A percentile compares a stretch with the other conserved stretches of the same genome.
Evolutionary conservation across 1,140 invertebrate genomes (phyloP).

Genomic region (Tribolium madens): DNA sequence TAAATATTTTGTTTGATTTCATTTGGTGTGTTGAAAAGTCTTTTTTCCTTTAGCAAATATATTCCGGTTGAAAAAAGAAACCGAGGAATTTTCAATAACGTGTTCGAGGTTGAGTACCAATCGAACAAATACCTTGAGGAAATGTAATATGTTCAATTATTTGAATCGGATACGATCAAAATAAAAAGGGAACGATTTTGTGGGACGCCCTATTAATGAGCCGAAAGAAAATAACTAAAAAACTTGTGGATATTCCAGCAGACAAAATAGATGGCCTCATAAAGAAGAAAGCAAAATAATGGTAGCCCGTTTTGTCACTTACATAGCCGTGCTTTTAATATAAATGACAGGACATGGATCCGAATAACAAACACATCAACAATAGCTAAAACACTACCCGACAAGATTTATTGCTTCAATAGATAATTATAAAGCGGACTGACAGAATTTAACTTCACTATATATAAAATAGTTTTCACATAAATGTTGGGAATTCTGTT

Average conservation of each 20-base stretch:
- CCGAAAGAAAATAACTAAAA: constrained; percentile 30
- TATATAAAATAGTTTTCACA: constrained; percentile 6
- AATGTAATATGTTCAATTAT: constrained; percentile 38
- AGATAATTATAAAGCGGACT: constrained; percentile 27
- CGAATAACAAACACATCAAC: constrained; percentile 37
- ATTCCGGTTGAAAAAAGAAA: constrained; percentile 34
- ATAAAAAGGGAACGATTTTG: constrained; percentile 12
- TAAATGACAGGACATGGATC: constrained; percentile 28
- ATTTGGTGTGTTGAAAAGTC: constrained; percentile 15
- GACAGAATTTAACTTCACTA: constrained; percentile 24
- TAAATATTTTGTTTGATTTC: constrained; percentile 35
- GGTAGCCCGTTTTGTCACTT: constrained; percentile 28
- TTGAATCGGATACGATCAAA: constrained; percentile 29
- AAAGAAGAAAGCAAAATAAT: constrained; percentile 35
- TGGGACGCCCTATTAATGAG: constrained; percentile 9
- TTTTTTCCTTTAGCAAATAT: constrained; percentile 29
- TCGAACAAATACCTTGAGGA: constrained; percentile 38
- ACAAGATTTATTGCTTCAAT: constrained; percentile 25
- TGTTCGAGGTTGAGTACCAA: constrained; percentile 31
- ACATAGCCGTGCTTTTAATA: constrained; percentile 31
- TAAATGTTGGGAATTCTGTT: constrained; percentile 2
- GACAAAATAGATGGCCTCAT: constrained; percentile 32
- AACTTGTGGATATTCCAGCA: constrained; percentile 25
- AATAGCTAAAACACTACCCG: constrained; percentile 33
- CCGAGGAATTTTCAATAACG: constrained; percentile 37